A percentile compares a stretch with the other conserved stretches of the same genome.
Conservation (phyloP, 2,797 vertebrate species). For the Dryobates pubescens region DNA sequence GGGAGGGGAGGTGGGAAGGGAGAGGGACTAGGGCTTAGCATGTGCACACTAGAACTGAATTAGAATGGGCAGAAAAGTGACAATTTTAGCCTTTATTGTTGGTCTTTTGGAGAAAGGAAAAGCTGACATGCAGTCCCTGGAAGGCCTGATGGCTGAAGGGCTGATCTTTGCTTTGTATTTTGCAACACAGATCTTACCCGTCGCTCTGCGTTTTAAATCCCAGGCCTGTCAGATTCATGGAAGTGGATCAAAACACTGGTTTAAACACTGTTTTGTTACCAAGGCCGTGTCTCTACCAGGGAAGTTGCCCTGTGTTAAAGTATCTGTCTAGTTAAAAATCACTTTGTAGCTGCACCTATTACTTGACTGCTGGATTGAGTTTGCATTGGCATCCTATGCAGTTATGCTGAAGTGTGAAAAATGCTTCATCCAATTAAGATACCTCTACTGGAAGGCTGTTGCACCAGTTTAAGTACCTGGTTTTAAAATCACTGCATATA, state of each 20-base stretch:
- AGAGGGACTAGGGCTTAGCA: neutral
- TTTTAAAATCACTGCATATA: constrained; percentile 8
- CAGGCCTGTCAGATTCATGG: constrained; percentile 30
- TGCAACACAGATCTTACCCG: constrained; percentile 50
- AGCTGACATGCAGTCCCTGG: constrained; percentile 54
- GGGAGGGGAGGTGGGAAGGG: constrained; percentile 41
- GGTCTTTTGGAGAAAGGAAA: constrained; percentile 58
- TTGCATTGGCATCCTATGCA: constrained; percentile 15
- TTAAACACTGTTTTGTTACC: constrained; percentile 57
- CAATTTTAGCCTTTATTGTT: constrained; percentile 64
- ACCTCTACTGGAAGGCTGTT: constrained; percentile 41
- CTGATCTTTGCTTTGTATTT: constrained; percentile 61
- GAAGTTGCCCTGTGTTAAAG: constrained; percentile 34
- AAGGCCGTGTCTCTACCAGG: constrained; percentile 61
- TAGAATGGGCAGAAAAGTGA: constrained; percentile 55
- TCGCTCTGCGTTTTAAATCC: constrained; percentile 63
- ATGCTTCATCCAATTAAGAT: neutral
- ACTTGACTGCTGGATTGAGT: neutral
- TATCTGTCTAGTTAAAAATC: neutral
- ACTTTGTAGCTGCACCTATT: neutral
- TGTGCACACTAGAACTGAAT: constrained; percentile 42
- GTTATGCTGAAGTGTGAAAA: constrained; percentile 10
- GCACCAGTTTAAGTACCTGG: neutral
- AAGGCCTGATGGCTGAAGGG: constrained; percentile 69
- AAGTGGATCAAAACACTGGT: constrained; percentile 49